Base-by-base conservation (phyloP, 1,140 invertebrate genomes). In the Bombus superbus region DNA sequence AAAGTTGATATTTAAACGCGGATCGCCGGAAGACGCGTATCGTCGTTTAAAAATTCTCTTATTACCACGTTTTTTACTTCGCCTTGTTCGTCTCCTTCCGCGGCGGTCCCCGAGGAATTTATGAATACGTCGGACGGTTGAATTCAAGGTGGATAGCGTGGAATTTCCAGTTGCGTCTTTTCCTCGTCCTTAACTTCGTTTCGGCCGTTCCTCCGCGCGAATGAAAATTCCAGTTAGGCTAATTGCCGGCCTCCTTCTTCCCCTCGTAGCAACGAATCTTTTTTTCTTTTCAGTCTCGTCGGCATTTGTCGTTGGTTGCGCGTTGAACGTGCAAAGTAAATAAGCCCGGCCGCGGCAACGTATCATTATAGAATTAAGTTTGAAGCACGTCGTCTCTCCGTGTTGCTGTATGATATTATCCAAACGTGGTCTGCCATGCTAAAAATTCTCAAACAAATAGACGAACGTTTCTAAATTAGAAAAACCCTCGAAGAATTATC, bases 291-390 rank as follows among this genome's bases (percentile, higher is more conserved):
- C 28, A 53, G 72, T 66, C 73, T 53, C 81, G 59, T 53, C 73
- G n/a, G 59, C 59, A 75, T 66, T 76, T 83, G 80, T 75, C 81
- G 32, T 32, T n/a, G 32, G 25, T 53, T 0, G 69, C 40, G 47
- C 35, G 72, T 68, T 40, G 1, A 35, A 53, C 59, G 81, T 44
- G 72, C 32, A 53, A 38, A 42, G 73, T 76, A 83, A 83, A 83
- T 83, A 83, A 81, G 42, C 71, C 15, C 44, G n/a, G 35, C 64
- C 18, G n/a, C n/a, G 3, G 66, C 3, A 53, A 80, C 64, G 66
- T 81, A 76, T 83, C 81, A 62, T 83, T 83, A 83, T 25, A 73
- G 6, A 83, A 76, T 83, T 76, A 83, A 47, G 73, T 42, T 74
- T 44, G 25, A 78, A 85, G 25, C 40, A 18, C 38, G 66, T 32